phyloP scores from a whole-genome alignment of 2,797 vertebrate genomes.

The Calcarius lapponicus region DNA sequence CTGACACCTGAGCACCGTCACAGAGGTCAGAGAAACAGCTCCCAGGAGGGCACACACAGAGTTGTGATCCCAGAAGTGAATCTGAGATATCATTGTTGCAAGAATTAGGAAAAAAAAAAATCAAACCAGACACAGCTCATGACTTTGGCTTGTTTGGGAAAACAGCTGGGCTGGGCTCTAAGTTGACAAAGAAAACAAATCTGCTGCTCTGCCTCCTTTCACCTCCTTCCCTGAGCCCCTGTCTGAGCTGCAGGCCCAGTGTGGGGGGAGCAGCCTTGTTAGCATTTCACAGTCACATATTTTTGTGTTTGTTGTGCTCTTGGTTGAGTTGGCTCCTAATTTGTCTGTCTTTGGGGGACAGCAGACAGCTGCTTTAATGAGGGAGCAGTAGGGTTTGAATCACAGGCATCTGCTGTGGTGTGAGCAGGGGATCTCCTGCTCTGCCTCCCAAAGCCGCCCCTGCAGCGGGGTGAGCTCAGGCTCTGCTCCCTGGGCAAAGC shows the following conservation, averaged over 20 bases:
- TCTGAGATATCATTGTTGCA: not conserved
- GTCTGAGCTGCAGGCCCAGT: not conserved
- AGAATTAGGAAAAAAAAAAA: not conserved
- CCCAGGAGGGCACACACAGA: not conserved
- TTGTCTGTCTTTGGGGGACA: conserved; percentile 68
- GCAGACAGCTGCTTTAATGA: conserved; percentile 75
- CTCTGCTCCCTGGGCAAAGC: not conserved
- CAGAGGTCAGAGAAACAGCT: not conserved
- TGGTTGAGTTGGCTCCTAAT: conserved; percentile 74
- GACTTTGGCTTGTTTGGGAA: not conserved
- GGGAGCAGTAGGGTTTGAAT: conserved; percentile 68
- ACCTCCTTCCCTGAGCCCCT: not conserved
- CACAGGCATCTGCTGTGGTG: conserved; percentile 61
- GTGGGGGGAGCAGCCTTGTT: conserved; percentile 40
- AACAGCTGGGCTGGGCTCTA: not conserved
- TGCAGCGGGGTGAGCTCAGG: not conserved
- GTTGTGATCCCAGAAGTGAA: not conserved
- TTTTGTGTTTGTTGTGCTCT: conserved; percentile 44
- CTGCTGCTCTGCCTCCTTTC: not conserved
- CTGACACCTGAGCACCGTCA: rapidly evolving
- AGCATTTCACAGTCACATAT: not conserved
- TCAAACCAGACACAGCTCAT: not conserved
- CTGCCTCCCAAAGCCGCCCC: not conserved
- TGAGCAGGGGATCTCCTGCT: conserved; percentile 26
- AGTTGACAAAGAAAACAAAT: not conserved